Conservation (phyloP, 2,888 invertebrate species). For the Drosophila seclusa region DNA sequence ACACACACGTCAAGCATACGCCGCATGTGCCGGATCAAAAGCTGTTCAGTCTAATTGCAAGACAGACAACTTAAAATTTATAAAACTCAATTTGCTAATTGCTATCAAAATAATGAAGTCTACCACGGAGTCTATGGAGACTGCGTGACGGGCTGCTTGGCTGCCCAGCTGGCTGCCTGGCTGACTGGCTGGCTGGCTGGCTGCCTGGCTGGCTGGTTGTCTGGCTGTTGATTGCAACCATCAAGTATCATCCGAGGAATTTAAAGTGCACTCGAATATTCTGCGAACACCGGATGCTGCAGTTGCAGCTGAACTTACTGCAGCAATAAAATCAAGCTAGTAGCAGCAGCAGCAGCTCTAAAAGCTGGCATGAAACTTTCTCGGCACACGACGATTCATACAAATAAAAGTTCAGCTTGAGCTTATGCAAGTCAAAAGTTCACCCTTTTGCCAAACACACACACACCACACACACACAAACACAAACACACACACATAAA, state of each 20-base stretch:
- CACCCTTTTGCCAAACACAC: constrained; percentile 41
- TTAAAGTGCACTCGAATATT: constrained; percentile 68
- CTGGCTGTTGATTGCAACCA: constrained; percentile 72
- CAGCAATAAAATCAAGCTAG: constrained; percentile 65
- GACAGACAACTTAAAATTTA: constrained; percentile 62
- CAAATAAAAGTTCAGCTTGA: constrained; percentile 72
- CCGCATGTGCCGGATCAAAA: constrained; percentile 30
- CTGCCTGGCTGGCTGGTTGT: constrained; percentile 23
- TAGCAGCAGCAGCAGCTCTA: constrained; percentile 24
- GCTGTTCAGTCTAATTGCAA: constrained; percentile 62
- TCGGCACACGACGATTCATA: constrained; percentile 62
- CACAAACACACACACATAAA: not conserved
- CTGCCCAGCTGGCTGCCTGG: not conserved
- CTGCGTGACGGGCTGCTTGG: not conserved
- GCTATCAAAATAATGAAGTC: constrained; percentile 81
- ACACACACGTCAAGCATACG: constrained; percentile 54
- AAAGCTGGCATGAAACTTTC: constrained; percentile 47
- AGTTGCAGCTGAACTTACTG: constrained; percentile 41
- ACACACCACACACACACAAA: constrained; percentile 23
- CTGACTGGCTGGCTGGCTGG: constrained; percentile 2
- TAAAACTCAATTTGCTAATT: constrained; percentile 81
- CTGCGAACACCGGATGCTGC: constrained; percentile 39
- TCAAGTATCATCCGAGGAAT: constrained; percentile 81
- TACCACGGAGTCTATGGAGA: constrained; percentile 17
- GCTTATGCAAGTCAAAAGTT: constrained; percentile 58